Conservation (phyloP, 2,113 vertebrate species). For the Ancistrus triradiatus region DNA sequence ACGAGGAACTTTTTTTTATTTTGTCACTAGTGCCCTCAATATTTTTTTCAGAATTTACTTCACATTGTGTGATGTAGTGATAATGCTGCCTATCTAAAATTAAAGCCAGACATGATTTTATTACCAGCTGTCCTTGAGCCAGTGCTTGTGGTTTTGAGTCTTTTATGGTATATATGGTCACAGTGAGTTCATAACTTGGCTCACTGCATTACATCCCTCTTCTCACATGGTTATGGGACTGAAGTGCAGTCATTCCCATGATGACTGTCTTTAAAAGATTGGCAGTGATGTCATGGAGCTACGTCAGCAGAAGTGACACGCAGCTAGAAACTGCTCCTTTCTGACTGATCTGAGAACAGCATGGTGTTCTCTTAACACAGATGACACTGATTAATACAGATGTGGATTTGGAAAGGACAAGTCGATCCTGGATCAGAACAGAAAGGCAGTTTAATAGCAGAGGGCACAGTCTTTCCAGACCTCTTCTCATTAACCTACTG, state of each 20-base stretch:
- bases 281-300: too few relatives aligned
- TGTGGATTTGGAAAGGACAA: constrained; percentile 18
- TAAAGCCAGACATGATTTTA: constrained; percentile 10
- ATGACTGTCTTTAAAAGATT: constrained; percentile 11
- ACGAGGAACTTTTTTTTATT: neutral
- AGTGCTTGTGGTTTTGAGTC: constrained; percentile 28
- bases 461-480: constrained; percentile 25
- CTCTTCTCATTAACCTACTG: constrained; percentile 55
- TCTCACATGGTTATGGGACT: constrained; percentile 15
- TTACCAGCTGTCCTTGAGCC: constrained; percentile 5
- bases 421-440: constrained; percentile 5
- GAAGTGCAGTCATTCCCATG: constrained; percentile 13
- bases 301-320: too few relatives aligned
- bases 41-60: constrained; percentile 3
- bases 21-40: constrained; percentile 5
- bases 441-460: constrained; percentile 7
- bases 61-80: constrained; percentile 17
- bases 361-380: neutral
- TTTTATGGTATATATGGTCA: constrained; percentile 29
- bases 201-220: constrained; percentile 13
- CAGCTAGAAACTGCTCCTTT: neutral
- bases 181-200: constrained; percentile 37
- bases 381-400: constrained; percentile 16
- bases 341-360: constrained; percentile 7
- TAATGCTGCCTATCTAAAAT: constrained; percentile 21